Evolutionary conservation across 1,140 invertebrate genomes (phyloP).

Genomic region (Trichonephila inaurata): DNA sequence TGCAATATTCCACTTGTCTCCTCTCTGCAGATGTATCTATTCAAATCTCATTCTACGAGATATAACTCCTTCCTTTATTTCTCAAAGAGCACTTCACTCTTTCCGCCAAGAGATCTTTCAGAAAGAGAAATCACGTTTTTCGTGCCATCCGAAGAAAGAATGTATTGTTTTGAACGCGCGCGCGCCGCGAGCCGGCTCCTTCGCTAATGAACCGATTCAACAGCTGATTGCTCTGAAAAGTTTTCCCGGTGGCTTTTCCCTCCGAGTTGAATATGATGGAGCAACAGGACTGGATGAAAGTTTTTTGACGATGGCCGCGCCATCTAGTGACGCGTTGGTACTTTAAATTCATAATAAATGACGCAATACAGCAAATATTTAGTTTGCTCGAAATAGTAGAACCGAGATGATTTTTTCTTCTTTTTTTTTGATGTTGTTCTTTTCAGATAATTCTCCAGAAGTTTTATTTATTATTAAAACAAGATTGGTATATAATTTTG

Average conservation of each 20-base stretch:
- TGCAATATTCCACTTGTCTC: neutral
- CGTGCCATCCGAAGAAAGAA: neutral
- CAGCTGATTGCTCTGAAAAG: constrained; percentile 4
- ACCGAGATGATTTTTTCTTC: too few relatives aligned
- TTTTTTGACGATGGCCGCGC: neutral
- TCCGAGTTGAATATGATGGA: neutral
- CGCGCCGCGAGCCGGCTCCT: neutral
- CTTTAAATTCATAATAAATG: too few relatives aligned
- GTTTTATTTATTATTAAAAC: too few relatives aligned
- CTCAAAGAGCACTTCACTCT: neutral
- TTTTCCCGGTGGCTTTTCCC: neutral
- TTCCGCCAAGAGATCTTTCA: neutral
- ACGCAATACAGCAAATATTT: too few relatives aligned
- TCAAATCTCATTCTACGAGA: neutral
- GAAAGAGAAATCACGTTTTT: neutral
- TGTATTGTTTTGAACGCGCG: neutral
- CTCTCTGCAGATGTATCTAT: neutral
- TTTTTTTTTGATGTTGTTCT: too few relatives aligned
- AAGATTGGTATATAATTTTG: too few relatives aligned
- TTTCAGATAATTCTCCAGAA: too few relatives aligned
- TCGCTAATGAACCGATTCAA: constrained; percentile 27
- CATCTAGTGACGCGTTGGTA: neutral
- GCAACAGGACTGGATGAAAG: constrained; percentile 29
- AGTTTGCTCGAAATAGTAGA: too few relatives aligned
- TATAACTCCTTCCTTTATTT: neutral